Evolutionary conservation across 2,113 vertebrate species (phyloP), one percentile per base, ranked within the genome.

Genomic region (Galeopterus variegatus): DNA sequence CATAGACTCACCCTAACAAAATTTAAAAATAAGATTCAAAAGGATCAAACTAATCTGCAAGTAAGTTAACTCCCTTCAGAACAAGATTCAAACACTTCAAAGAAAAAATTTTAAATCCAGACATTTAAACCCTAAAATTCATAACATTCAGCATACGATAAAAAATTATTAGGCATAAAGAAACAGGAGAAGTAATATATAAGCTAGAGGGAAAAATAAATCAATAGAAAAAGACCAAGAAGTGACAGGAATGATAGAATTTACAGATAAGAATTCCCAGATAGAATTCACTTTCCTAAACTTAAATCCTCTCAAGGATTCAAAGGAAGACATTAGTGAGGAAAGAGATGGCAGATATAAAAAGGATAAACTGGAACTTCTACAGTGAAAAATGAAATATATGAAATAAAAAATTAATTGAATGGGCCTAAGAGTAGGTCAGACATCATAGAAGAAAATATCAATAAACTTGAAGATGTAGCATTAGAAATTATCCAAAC

Each of bases 41-140:
- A 64, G 50, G 6, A 50, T 84, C 8, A 36, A 88, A 72, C 10
- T 82, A 82, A 77, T 52, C 56, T 87, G 3, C 23, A 87, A 88
- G 54, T 76, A 75, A 86, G 52, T 67, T 69, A 73, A 93, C 23
- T 60, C 19, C n/a, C 52, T 97, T 64, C n/a, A 48, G 88, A 86
- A 41, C 10, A 72, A 64, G 67, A 81, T n/a, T 58, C 13, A 75
- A 86, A 87, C 14, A 76, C 12, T 95, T 75, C 6, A 75, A 52
- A 79, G 33, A 76, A 79, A 79, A 76, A 58, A 5, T 0, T 7
- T 77, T 1, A 36, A 56, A 58, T 82, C 36, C 4, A 33, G 48
- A 72, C n/a, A 41, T 36, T 85, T 76, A 73, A 75, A 95, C 62
- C 8, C 54, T 87, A 82, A 82, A 56, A 70, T 82, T 64, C 41